Percentiles rank a stretch among this genome's conserved stretches.
These are phyloP conservation scores for Gymnobelideus leadbeateri DNA, from an alignment of 2,113 vertebrate genomes.

Conservation along the genomic window DNA sequence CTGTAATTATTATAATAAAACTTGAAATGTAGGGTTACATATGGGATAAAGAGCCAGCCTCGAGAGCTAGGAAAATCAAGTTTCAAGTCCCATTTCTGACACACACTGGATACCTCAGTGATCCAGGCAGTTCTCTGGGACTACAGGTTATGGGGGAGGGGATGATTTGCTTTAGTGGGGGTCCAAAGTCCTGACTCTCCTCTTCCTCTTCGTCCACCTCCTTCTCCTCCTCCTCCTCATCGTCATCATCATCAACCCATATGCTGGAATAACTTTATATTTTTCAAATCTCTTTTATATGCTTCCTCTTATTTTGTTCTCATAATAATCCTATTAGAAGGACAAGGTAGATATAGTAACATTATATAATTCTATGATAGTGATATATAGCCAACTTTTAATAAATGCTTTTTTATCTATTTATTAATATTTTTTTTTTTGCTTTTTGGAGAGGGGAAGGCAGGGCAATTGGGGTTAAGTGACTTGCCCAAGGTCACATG, in stretches of 20 bases:
- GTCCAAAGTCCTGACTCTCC: not conserved
- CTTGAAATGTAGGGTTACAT: not conserved
- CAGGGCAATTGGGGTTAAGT: too few species aligned
- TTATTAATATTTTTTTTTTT: not conserved
- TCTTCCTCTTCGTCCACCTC: too few species aligned
- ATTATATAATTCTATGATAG: not conserved
- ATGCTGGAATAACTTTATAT: conserved; percentile 16
- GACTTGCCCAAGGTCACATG: too few species aligned
- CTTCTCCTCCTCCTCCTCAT: too few species aligned
- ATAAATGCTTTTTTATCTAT: not conserved
- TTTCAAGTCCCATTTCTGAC: not conserved
- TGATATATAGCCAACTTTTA: not conserved
- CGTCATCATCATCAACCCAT: not conserved
- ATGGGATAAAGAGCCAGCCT: not conserved
- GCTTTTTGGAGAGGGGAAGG: too few species aligned
- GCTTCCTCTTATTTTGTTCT: conserved; percentile 17
- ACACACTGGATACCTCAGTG: not conserved
- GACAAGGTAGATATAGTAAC: not conserved
- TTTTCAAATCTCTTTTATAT: conserved; percentile 33
- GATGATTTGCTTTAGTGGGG: not conserved
- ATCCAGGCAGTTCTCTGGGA: not conserved
- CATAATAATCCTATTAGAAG: not conserved
- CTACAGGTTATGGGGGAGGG: not conserved
- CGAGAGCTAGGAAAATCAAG: not conserved
- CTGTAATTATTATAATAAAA: not conserved